Conservation (phyloP, 2,113 vertebrate genomes). For the Motacilla alba region DNA sequence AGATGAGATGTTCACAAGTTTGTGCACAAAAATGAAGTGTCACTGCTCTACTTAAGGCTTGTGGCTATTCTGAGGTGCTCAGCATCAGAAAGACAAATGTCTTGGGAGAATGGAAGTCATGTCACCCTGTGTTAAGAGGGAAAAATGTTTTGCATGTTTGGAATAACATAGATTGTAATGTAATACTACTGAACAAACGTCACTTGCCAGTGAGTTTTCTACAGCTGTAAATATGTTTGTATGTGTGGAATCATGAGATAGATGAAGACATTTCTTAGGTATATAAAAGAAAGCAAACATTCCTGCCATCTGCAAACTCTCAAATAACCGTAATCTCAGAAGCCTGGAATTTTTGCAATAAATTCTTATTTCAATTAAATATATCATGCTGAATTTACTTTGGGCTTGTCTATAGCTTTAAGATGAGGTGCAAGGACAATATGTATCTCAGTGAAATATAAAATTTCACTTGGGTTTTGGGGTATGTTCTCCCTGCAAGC, state of each 20-base stretch:
- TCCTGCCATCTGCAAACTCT: neutral
- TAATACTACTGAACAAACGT: neutral
- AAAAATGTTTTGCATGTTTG: neutral
- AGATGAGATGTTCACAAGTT: neutral
- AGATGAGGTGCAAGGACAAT: neutral
- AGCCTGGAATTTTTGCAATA: neutral
- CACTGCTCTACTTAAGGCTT: neutral
- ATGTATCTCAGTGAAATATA: neutral
- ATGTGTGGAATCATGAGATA: neutral
- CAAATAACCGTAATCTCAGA: neutral
- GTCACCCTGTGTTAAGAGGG: neutral
- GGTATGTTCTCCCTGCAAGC: neutral
- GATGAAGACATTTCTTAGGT: neutral
- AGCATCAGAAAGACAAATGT: neutral
- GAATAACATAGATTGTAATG: neutral
- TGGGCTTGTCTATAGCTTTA: neutral
- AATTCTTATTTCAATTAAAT: neutral
- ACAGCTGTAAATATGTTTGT: neutral
- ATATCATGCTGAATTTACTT: constrained; percentile 9
- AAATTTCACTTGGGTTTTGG: neutral
- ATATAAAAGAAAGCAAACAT: neutral
- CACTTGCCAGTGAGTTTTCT: neutral
- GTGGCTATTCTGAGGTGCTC: neutral
- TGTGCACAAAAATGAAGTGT: neutral
- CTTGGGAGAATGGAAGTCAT: neutral